Base-by-base conservation (phyloP, 2,113 vertebrate genomes). In the Nesospiza acunhae region DNA sequence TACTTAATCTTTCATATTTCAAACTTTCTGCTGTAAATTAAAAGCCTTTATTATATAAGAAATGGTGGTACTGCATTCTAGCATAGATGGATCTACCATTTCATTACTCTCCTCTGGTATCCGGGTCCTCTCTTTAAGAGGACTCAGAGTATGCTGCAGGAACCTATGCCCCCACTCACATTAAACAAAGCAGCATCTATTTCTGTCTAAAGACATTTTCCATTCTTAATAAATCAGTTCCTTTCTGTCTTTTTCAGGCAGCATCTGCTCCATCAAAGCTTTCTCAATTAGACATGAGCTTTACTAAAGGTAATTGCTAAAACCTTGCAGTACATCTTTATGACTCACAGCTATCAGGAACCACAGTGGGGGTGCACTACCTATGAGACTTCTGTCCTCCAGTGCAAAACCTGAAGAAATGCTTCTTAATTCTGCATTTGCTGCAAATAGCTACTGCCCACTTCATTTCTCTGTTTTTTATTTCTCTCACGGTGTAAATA, bases 221-320 rank as follows among this genome's bases (percentile, higher is more conserved):
- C 37, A 41, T 39, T 81, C 62, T 89, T 93, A 89, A 95, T 74
- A 68, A 81, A 33, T 78, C 87, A 75, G 44, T 68, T 85, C 56
- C 53, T 87, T 94, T 93, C 77, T 63, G 55, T 50, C 73, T 76
- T 87, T 75, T 90, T 83, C 75, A 91, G 63, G 82, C 56, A 83
- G 69, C 80, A 91, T 64, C 73, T 93, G 56, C 52, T 91, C 44
- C n/a, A 82, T 75, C 56, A 82, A 69, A 95, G 56, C 41, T 87
- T 87, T 84, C 85, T 78, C 9, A 6, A 75, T 75, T 67, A 87
- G 64, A 46, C 33, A n/a, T 23, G 28, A 91, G 52, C 35, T 78
- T 91, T 75, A 62, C 64, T 78, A 55, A 10, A 75, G 74, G 18
- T 78, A 96, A 89, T 33, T 81, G 56, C 85, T 78, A 75, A 91